Base-by-base conservation (phyloP, 2,797 vertebrate species). In the Neostethus bicornis region DNA sequence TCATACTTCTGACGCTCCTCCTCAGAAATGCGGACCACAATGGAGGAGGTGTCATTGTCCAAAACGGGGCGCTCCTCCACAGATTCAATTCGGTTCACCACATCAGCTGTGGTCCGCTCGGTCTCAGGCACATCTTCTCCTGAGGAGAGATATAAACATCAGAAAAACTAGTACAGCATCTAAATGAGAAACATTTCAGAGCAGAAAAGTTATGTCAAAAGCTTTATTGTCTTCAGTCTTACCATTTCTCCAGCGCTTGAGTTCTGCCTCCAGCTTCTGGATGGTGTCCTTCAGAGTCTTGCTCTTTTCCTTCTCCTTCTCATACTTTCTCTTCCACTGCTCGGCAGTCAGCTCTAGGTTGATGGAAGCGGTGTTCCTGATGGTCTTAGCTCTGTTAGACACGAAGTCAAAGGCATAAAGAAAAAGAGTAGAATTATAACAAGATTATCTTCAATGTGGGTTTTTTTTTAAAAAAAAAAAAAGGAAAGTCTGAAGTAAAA, bases 291-390 rank as follows among this genome's bases (percentile, higher is more conserved):
- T 97, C 13, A 98, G 77, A 1, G 92, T 93, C 88, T 97, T 98
- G 83, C 94, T 98, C 88, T 96, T 98, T 75, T 99, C 96, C 52
- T 98, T 99, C 79, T 98, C 96, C 82, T 95, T 97, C 83, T 99
- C 97, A 0, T 93, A 99, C 77, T 99, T 99, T 82, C 93, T 98
- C 92, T 97, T 98, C 97, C 97, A 99, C 90, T 98, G 96, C 81
- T 99, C 97, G 0, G 97, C 96, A 0, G 97, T 99, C 87, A 99
- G 89, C 83, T 99, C 97, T 89, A 99, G 89, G 59, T 99, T 99
- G 75, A 99, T 94, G 50, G 93, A 96, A 38, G 96, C 97, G 0
- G 95, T 96, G 85, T 99, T 99, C 89, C 96, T 98, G 85, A 99
- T 98, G 31, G 97, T 99, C 92, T 99, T 99, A 19, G 92, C 92